Conservation (phyloP, 2,797 vertebrate species). For the Sebastes taczanowskii region DNA sequence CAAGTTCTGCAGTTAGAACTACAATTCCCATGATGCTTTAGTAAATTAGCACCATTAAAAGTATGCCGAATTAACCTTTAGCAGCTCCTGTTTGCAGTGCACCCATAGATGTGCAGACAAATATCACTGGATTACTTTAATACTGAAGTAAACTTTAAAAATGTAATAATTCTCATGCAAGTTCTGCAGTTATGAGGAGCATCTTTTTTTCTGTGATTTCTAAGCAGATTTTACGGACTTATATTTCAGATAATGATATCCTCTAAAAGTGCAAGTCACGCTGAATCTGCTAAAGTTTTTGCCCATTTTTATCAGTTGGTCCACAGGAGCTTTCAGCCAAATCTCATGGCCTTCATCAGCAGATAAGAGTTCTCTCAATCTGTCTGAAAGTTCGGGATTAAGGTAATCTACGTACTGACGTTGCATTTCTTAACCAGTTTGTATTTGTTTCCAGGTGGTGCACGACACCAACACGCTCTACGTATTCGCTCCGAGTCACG, state of each 20-base stretch:
- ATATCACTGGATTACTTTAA: too few species aligned
- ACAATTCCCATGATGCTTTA: too few species aligned
- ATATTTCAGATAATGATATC: fast-evolving
- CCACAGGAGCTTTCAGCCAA: not conserved
- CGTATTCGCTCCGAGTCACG: conserved; percentile 89
- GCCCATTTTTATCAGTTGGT: not conserved
- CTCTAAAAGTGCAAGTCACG: fast-evolving
- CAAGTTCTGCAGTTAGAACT: not conserved
- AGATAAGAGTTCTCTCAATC: too few species aligned
- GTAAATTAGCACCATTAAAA: fast-evolving
- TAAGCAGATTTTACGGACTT: fast-evolving
- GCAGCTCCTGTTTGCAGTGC: too few species aligned
- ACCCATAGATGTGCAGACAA: fast-evolving
- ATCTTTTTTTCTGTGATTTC: not conserved
- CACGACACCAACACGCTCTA: conserved; percentile 90
- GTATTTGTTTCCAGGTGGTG: conserved; percentile 83
- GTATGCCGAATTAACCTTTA: too few species aligned
- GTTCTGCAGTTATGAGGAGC: fast-evolving
- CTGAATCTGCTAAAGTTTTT: not conserved
- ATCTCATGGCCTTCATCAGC: not conserved
- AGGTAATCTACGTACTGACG: fast-evolving
- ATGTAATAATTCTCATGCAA: not conserved
- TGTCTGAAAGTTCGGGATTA: too few species aligned
- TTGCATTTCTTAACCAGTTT: not conserved
- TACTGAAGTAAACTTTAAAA: too few species aligned